A percentile compares a stretch with the other conserved stretches of the same genome.
These are phyloP conservation scores for Tadarida brasiliensis DNA, from an alignment of 2,797 vertebrate species.

Conservation along the genomic window DNA sequence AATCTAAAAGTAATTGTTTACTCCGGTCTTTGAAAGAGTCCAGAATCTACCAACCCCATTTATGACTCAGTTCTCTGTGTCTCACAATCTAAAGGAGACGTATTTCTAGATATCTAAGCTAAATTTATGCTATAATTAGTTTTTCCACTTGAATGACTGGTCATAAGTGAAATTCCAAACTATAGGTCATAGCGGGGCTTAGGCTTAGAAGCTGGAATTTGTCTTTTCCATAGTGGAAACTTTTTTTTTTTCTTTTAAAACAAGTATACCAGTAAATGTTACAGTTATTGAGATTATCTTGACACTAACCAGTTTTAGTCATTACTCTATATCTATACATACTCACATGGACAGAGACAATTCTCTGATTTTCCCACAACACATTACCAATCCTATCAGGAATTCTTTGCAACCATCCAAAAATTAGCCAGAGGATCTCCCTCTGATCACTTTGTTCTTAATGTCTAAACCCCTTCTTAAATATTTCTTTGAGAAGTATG, in stretches of 20 bases:
- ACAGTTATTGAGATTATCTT: background rate
- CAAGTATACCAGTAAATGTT: background rate
- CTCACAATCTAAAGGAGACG: background rate
- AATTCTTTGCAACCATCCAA: background rate
- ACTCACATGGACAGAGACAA: background rate
- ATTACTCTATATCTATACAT: background rate
- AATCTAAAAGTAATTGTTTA: background rate
- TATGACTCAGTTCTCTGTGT: background rate
- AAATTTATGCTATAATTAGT: background rate
- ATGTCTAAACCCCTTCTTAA: background rate
- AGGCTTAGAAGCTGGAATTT: constrained; percentile 32
- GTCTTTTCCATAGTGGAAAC: constrained; percentile 52
- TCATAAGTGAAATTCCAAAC: constrained; percentile 54
- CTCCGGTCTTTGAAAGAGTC: background rate
- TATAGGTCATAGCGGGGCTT: background rate
- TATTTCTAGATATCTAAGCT: background rate
- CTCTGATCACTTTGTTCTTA: background rate
- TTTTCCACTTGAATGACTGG: constrained; percentile 43
- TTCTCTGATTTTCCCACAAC: background rate
- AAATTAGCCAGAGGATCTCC: background rate
- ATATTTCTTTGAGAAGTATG: background rate
- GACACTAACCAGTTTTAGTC: background rate
- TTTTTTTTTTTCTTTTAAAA: constrained; percentile 39
- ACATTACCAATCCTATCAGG: background rate
- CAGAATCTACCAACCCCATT: background rate